Conservation (phyloP, 2,888 invertebrate genomes). For the Chalcosyrphus nemorum region DNA sequence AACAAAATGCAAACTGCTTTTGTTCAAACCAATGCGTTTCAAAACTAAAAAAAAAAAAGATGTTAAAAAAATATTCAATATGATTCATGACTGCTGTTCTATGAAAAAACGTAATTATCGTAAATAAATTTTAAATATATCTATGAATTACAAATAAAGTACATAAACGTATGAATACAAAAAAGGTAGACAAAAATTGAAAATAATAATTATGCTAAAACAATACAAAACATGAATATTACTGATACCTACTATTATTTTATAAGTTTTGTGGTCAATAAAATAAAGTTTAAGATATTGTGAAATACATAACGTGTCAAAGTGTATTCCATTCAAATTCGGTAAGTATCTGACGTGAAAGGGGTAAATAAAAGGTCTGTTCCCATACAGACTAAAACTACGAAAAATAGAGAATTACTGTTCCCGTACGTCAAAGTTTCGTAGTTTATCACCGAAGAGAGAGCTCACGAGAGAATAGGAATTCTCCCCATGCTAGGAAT, state of each 20-base stretch:
- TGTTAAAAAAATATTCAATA: not conserved
- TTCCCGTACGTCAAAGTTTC: too few species aligned
- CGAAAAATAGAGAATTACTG: too few species aligned
- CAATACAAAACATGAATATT: constrained; percentile 32
- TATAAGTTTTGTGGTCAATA: constrained; percentile 68
- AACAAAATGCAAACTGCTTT: constrained; percentile 17
- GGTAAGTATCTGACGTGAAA: too few species aligned
- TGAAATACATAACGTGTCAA: too few species aligned
- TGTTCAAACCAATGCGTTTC: constrained; percentile 40
- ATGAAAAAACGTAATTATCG: constrained; percentile 5
- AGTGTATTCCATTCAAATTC: too few species aligned
- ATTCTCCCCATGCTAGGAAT: too few species aligned
- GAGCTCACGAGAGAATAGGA: too few species aligned
- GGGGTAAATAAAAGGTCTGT: too few species aligned
- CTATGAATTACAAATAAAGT: constrained; percentile 29
- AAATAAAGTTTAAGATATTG: constrained; percentile 63
- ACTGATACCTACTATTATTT: constrained; percentile 66
- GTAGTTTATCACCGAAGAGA: too few species aligned
- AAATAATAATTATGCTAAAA: constrained; percentile 53
- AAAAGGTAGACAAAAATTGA: constrained; percentile 47
- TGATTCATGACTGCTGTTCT: constrained; percentile 57
- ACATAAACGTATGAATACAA: constrained; percentile 39
- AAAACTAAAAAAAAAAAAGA: constrained; percentile 2
- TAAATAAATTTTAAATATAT: constrained; percentile 25
- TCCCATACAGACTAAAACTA: too few species aligned